These are phyloP conservation scores for Microctenopoma steveboyesi DNA, from an alignment of 2,797 vertebrate species.

Conservation along the genomic window DNA sequence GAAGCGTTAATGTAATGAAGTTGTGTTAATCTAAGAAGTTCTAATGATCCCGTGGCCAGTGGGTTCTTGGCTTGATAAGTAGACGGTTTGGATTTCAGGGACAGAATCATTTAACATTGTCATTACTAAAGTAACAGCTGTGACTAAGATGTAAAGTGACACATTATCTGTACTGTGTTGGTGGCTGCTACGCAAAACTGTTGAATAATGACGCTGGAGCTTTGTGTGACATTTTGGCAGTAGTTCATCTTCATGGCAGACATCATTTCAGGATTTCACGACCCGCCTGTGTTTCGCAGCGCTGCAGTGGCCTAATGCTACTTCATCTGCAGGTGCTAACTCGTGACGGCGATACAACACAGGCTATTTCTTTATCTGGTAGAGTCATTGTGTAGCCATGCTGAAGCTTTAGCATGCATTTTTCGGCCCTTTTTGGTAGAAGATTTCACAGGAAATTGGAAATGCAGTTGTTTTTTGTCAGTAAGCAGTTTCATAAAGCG, in stretches of 20 bases:
- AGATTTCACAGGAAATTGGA: conserved; percentile 12
- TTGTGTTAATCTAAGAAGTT: conserved; percentile 22
- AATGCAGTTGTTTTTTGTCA: not conserved
- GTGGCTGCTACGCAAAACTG: conserved; percentile 54
- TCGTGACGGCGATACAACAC: not conserved
- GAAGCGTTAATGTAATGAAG: conserved; percentile 49
- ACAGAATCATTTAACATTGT: conserved; percentile 69
- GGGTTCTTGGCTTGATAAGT: conserved; percentile 47
- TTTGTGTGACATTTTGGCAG: conserved; percentile 54
- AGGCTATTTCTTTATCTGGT: not conserved
- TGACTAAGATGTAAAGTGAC: conserved; percentile 69
- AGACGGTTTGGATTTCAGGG: conserved; percentile 68
- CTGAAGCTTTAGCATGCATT: not conserved
- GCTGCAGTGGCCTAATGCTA: not conserved
- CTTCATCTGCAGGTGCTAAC: conserved; percentile 26
- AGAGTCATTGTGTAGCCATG: not conserved
- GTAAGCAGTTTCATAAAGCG: not conserved
- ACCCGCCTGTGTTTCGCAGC: conserved; percentile 23
- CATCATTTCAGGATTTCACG: conserved; percentile 42
- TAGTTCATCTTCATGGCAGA: conserved; percentile 49
- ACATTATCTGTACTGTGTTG: conserved; percentile 58
- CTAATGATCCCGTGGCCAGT: conserved; percentile 57
- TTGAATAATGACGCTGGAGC: conserved; percentile 56
- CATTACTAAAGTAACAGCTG: conserved; percentile 71
- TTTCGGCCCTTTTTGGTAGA: not conserved